phyloP scores from a whole-genome alignment of 30 jellyfish, hydroid and myxozoan genomes.

The Chrysaora quinquecirrha region DNA sequence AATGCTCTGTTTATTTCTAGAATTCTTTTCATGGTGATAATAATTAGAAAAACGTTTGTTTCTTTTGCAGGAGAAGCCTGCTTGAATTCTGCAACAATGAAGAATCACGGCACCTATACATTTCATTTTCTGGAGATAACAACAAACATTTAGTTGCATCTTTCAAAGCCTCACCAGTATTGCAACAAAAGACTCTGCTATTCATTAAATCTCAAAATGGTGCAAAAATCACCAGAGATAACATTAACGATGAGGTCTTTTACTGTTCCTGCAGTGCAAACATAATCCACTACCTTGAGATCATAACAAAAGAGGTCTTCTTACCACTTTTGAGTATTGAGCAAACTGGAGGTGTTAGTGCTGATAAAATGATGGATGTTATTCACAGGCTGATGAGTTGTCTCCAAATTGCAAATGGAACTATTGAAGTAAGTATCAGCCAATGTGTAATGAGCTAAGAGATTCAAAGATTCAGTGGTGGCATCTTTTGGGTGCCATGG shows the following conservation, averaged over 20 bases:
- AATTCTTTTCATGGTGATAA: too few relatives aligned
- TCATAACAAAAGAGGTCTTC: conserved; percentile 61
- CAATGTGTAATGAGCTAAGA: too few relatives aligned
- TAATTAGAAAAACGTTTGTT: not conserved
- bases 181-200: conserved; percentile 54
- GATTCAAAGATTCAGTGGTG: too few relatives aligned
- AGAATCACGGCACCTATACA: conserved; percentile 59
- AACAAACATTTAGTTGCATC: conserved; percentile 63
- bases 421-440: conserved; percentile 52
- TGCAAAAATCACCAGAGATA: conserved; percentile 79
- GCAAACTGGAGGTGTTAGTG: conserved; percentile 75
- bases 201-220: conserved; percentile 67
- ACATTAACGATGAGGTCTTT: conserved; percentile 42
- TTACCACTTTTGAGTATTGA: conserved; percentile 81
- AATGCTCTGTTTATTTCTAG: too few relatives aligned
- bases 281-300: conserved; percentile 71
- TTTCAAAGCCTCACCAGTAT: conserved; percentile 53
- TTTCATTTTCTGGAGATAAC: conserved; percentile 58
- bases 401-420: conserved; percentile 60
- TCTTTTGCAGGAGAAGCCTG: conserved; percentile 56
- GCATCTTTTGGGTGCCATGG: too few relatives aligned
- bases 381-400: conserved; percentile 71
- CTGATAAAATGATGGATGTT: conserved; percentile 78
- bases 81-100: conserved; percentile 78
- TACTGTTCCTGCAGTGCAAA: conserved; percentile 59